A percentile compares a stretch with the other conserved stretches of the same genome.
phyloP scores from a whole-genome alignment of 2,797 vertebrate genomes.

The Lophius americanus region DNA sequence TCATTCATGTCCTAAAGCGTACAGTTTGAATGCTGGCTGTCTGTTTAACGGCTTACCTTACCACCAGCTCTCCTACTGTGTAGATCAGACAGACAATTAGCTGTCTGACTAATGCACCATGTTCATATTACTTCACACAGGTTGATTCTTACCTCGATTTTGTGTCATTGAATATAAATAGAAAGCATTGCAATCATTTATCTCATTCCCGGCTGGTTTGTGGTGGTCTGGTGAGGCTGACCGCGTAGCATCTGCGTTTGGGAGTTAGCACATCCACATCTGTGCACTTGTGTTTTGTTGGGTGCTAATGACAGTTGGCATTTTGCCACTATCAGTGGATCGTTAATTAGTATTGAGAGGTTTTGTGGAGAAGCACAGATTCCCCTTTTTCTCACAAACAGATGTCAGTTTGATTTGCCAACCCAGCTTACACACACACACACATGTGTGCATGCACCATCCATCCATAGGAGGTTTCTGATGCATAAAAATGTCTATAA shows the following conservation, averaged over 20 bases:
- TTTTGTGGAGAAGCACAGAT: conserved; percentile 69
- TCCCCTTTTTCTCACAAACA: conserved; percentile 76
- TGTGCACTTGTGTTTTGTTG: conserved; percentile 64
- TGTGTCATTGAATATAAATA: conserved; percentile 3
- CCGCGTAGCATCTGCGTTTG: conserved; percentile 62
- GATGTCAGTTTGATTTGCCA: conserved; percentile 83
- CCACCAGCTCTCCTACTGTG: conserved; percentile 15
- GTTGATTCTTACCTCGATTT: conserved; percentile 10
- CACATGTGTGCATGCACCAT: conserved; percentile 32
- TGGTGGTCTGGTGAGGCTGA: conserved; percentile 49
- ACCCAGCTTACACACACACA: conserved; percentile 39
- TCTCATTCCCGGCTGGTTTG: conserved; percentile 55
- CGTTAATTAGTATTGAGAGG: conserved; percentile 87
- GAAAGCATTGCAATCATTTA: conserved; percentile 32
- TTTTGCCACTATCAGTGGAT: conserved; percentile 76
- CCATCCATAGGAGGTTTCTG: conserved; percentile 46
- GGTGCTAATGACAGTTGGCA: conserved; percentile 78
- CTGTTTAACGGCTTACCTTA: conserved; percentile 48
- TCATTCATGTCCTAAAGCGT: conserved; percentile 64
- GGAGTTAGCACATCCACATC: conserved; percentile 51
- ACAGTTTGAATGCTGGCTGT: conserved; percentile 32
- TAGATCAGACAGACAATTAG: conserved; percentile 20
- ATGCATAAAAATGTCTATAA: conserved; percentile 64
- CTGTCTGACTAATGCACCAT: neutral
- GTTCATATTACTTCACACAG: conserved; percentile 5